Percentiles rank a stretch among this genome's conserved stretches.
Conservation (phyloP, 2,113 vertebrate genomes). For the Forbesichthys papilliferus region DNA sequence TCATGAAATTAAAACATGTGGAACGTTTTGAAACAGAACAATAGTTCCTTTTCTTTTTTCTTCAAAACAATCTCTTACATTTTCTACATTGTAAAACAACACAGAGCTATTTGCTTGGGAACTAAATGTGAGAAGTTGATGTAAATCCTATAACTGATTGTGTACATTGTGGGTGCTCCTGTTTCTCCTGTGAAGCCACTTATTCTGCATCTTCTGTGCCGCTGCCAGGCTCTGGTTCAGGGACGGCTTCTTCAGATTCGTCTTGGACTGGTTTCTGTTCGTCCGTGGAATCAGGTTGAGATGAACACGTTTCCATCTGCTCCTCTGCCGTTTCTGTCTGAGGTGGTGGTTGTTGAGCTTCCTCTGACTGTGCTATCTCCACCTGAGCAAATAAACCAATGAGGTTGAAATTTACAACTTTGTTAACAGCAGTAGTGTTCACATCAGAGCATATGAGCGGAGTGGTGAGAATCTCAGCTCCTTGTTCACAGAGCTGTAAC, state of each 20-base stretch:
- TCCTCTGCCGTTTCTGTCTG: slow-evolving; percentile 58
- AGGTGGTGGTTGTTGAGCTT: slow-evolving; percentile 2
- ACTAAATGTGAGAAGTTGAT: too few species aligned
- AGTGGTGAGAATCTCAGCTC: too few species aligned
- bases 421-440: neutral
- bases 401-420: neutral
- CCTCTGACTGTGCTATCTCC: slow-evolving; percentile 29
- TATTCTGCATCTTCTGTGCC: slow-evolving; percentile 45
- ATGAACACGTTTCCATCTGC: slow-evolving; percentile 54
- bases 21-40: slow-evolving; percentile 2
- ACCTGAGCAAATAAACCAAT: slow-evolving; percentile 42
- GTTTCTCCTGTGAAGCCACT: neutral
- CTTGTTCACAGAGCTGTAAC: too few species aligned
- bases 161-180: slow-evolving; percentile 2
- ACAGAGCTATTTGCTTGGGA: neutral
- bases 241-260: slow-evolving; percentile 20
- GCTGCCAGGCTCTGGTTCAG: slow-evolving; percentile 12
- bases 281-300: slow-evolving; percentile 26
- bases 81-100: slow-evolving; percentile 42
- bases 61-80: slow-evolving; percentile 9
- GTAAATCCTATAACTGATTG: slow-evolving; percentile 2
- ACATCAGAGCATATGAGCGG: too few species aligned
- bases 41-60: neutral
- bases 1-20: slow-evolving; percentile 1
- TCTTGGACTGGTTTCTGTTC: slow-evolving; percentile 35